Conservation (phyloP, 1,140 invertebrate genomes). For the Lordiphosa clarofinis region DNA sequence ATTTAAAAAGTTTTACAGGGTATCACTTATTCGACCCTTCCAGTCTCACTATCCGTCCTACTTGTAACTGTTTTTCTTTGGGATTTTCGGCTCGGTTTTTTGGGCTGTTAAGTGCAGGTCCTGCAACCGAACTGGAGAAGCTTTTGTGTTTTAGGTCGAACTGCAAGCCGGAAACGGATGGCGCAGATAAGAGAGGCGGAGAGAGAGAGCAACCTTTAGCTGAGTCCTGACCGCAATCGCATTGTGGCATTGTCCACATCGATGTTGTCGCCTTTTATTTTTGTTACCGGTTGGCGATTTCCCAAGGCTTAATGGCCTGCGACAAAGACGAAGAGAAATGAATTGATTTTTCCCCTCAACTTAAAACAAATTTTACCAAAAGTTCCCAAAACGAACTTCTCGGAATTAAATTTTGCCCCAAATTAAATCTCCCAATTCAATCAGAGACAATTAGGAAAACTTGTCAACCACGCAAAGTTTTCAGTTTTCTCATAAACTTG, state of each 20-base stretch:
- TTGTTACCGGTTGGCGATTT: constrained; percentile 46
- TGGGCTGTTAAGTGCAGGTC: constrained; percentile 55
- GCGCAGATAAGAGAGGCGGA: neutral
- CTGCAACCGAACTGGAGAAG: constrained; percentile 28
- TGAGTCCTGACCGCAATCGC: constrained; percentile 65
- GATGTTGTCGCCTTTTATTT: constrained; percentile 69
- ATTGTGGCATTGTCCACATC: constrained; percentile 73
- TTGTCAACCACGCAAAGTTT: constrained; percentile 52
- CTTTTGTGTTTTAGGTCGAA: constrained; percentile 69
- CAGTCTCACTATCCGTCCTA: neutral
- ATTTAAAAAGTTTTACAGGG: too few relatives aligned
- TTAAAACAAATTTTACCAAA: constrained; percentile 60
- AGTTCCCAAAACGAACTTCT: constrained; percentile 55
- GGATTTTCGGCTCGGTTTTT: constrained; percentile 56
- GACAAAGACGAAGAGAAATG: constrained; percentile 31
- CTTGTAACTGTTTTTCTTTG: constrained; percentile 61
- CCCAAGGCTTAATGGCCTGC: constrained; percentile 56
- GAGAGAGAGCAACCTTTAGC: constrained; percentile 14
- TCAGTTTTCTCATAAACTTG: constrained; percentile 60
- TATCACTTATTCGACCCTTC: neutral
- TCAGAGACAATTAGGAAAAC: constrained; percentile 78
- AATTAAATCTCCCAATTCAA: constrained; percentile 79
- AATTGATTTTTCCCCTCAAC: constrained; percentile 50
- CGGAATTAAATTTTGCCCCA: constrained; percentile 71
- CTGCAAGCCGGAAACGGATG: constrained; percentile 62